Percentiles rank a stretch among this genome's conserved stretches.
phyloP scores from a whole-genome alignment of 2,797 vertebrate species.

The Galagoides demidoff region DNA sequence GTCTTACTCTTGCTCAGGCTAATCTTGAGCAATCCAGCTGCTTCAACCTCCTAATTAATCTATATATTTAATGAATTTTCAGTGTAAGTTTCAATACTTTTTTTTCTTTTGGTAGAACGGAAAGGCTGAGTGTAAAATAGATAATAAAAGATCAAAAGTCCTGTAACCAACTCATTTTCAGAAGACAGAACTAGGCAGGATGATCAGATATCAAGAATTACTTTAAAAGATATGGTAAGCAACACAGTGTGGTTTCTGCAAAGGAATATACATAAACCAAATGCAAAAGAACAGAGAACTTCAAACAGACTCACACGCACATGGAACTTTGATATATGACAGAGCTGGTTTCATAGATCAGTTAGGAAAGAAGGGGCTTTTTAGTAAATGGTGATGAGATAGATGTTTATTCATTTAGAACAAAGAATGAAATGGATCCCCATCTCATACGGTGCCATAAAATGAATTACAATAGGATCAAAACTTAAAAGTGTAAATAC shows the following conservation, averaged over 20 bases:
- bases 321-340: neutral
- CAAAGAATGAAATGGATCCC: neutral
- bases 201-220: constrained; percentile 12
- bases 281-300: neutral
- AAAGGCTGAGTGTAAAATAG: constrained; percentile 23
- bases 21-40: too few species aligned
- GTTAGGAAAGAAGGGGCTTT: neutral
- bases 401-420: neutral
- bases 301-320: neutral
- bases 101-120: constrained; percentile 22
- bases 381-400: neutral
- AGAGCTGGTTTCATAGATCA: neutral
- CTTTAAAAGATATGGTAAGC: neutral
- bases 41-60: neutral
- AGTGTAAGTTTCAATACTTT: neutral
- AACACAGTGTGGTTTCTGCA: neutral
- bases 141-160: neutral
- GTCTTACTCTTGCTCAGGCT: too few species aligned
- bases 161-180: neutral
- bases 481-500: constrained; percentile 38
- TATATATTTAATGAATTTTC: neutral
- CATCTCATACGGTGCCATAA: neutral
- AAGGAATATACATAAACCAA: neutral
- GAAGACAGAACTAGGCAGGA: neutral
- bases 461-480: constrained; percentile 25